These are phyloP conservation scores for Sarcophilus harrisii DNA, from an alignment of 2,797 vertebrate genomes.

Conservation along the genomic window DNA sequence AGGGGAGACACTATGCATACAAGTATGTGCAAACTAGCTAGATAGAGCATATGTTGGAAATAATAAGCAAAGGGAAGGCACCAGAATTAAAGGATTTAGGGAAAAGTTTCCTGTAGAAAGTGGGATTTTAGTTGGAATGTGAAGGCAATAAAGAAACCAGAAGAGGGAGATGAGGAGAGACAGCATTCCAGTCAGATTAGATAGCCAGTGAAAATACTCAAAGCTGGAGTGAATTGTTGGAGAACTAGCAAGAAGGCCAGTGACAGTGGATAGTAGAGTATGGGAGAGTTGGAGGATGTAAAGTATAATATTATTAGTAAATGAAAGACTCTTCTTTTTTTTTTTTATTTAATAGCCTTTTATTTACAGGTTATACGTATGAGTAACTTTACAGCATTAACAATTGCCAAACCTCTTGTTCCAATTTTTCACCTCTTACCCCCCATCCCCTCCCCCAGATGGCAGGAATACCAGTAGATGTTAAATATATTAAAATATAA, in stretches of 20 bases:
- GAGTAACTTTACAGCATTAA: too few species aligned
- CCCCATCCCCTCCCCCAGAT: too few species aligned
- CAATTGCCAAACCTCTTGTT: too few species aligned
- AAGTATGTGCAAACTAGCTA: neutral
- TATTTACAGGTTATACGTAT: too few species aligned
- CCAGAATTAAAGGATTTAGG: neutral
- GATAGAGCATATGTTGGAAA: neutral
- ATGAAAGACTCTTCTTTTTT: too few species aligned
- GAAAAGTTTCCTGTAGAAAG: neutral
- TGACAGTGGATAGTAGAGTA: neutral
- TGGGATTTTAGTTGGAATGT: neutral
- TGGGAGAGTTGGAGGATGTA: neutral
- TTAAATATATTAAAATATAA: too few species aligned
- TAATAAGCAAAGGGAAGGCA: neutral
- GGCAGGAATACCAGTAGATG: too few species aligned
- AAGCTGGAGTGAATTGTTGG: neutral
- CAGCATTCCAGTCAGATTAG: neutral
- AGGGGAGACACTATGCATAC: neutral
- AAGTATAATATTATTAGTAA: neutral
- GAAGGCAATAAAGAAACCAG: neutral
- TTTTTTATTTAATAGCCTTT: too few species aligned
- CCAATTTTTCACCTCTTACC: too few species aligned
- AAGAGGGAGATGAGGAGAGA: neutral
- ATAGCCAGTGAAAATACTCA: neutral
- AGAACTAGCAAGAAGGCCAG: neutral